These are phyloP conservation scores for Mungos mungo DNA, from an alignment of 2,113 vertebrate species.

Conservation along the genomic window DNA sequence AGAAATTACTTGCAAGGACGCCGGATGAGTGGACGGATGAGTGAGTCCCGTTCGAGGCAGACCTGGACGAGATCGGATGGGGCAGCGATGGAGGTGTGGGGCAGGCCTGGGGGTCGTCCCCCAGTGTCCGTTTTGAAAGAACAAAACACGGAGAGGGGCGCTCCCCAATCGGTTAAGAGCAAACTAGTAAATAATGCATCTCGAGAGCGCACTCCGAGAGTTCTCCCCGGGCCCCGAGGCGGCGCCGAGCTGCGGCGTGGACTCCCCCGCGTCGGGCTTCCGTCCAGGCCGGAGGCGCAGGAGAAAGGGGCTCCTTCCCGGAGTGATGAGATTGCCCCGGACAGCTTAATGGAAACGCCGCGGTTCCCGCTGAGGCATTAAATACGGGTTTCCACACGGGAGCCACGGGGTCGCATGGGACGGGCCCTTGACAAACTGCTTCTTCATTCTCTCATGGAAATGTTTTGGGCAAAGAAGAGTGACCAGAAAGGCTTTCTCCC, in stretches of 20 bases:
- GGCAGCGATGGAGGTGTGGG: rapidly evolving
- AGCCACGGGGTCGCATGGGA: slow-evolving; percentile 56
- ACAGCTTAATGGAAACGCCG: slow-evolving; percentile 76
- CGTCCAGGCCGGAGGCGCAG: not conserved
- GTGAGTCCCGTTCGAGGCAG: too few relatives aligned
- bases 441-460: slow-evolving; percentile 49
- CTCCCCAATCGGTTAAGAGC: rapidly evolving
- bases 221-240: rapidly evolving
- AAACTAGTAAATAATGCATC: rapidly evolving
- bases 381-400: slow-evolving; percentile 79
- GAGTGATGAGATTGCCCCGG: slow-evolving; percentile 75
- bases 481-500: not conserved
- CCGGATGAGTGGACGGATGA: not conserved
- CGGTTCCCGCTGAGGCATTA: slow-evolving; percentile 63
- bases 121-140: not conserved
- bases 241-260: rapidly evolving
- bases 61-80: too few relatives aligned
- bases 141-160: rapidly evolving
- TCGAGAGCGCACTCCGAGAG: not conserved
- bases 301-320: not conserved
- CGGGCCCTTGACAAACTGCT: slow-evolving; percentile 65
- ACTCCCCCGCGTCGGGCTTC: not conserved
- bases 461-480: slow-evolving; percentile 50
- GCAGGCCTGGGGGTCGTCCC: rapidly evolving
- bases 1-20: too few relatives aligned